Evolutionary conservation across 2,797 vertebrate species (phyloP).

Genomic region (Pangasius larnaudii): DNA sequence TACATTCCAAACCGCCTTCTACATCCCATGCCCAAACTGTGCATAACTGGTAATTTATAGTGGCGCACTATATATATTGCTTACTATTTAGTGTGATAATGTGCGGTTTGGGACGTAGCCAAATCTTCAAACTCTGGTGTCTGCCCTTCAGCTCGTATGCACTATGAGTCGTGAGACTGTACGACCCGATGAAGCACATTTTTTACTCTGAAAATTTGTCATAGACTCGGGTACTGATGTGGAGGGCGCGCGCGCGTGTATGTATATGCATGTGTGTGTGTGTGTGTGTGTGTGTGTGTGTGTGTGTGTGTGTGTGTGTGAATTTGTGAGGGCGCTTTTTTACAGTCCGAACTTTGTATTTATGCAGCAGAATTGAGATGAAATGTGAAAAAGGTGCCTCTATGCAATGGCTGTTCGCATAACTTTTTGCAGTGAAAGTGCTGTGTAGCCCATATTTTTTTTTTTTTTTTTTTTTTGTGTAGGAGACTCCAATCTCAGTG

Average conservation of each 20-base stretch:
- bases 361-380: conserved; percentile 61
- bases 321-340: conserved; percentile 21
- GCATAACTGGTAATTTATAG: conserved; percentile 2
- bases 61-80: background rate
- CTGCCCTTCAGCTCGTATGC: conserved; percentile 65
- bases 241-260: conserved; percentile 43
- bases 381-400: conserved; percentile 73
- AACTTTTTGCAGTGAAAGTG: conserved; percentile 55
- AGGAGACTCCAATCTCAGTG: conserved; percentile 60
- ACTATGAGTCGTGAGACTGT: conserved; percentile 61
- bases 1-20: conserved; percentile 21
- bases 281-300: background rate
- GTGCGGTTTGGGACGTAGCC: conserved; percentile 31
- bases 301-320: background rate
- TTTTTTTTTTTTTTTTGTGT: conserved; percentile 21
- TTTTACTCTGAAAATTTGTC: conserved; percentile 49
- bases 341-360: conserved; percentile 62
- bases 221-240: conserved; percentile 67
- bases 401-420: conserved; percentile 69
- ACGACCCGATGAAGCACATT: conserved; percentile 63
- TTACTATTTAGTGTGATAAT: conserved; percentile 8
- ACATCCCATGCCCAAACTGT: conserved; percentile 2
- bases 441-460: conserved; percentile 47
- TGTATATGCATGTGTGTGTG: background rate
- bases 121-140: conserved; percentile 62